Conservation (phyloP, 2,797 vertebrate genomes). For the Adrianichthys oophorus region DNA sequence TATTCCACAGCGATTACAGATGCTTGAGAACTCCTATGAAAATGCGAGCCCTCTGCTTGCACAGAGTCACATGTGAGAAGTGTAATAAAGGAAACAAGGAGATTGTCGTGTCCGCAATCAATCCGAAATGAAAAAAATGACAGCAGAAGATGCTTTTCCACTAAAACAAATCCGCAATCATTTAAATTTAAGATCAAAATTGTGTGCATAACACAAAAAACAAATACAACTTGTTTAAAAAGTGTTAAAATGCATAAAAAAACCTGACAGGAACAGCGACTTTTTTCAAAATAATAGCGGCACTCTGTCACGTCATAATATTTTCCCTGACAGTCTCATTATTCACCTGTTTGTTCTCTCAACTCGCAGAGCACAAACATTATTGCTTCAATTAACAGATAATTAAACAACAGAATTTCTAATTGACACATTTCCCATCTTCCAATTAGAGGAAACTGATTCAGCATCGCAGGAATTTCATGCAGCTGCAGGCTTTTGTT, state of each 20-base stretch:
- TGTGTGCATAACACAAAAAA: too few species aligned
- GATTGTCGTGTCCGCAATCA: conserved; percentile 33
- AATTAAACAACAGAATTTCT: conserved; percentile 79
- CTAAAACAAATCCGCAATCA: conserved; percentile 17
- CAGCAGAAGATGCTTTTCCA: conserved; percentile 17
- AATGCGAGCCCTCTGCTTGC: conserved; percentile 43
- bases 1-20: conserved; percentile 67
- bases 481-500: conserved; percentile 33
- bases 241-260: too few species aligned
- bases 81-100: conserved; percentile 24
- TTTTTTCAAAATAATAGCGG: conserved; percentile 52
- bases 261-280: too few species aligned
- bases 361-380: conserved; percentile 72
- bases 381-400: conserved; percentile 78
- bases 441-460: conserved; percentile 65
- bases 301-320: conserved; percentile 69
- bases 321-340: conserved; percentile 76
- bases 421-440: conserved; percentile 77
- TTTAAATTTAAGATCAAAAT: conserved; percentile 9
- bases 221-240: too few species aligned
- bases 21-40: conserved; percentile 59
- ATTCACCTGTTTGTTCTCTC: conserved; percentile 76
- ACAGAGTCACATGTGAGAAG: conserved; percentile 34
- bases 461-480: conserved; percentile 48
- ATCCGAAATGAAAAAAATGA: conserved; percentile 36